phyloP scores from a whole-genome alignment of 1,140 invertebrate genomes.

The Drosophila bipectinata region DNA sequence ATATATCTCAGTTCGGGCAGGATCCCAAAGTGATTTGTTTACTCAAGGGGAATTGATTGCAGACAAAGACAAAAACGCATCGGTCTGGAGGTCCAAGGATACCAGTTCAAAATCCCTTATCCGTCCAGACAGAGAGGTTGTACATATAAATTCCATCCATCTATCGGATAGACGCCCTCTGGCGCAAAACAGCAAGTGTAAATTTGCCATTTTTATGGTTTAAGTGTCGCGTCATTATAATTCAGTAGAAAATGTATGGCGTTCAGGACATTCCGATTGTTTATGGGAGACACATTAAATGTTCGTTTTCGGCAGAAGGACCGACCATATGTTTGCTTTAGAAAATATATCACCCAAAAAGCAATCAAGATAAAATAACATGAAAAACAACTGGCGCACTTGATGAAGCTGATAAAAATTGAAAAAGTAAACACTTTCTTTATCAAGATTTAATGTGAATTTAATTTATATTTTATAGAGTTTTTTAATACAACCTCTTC shows the following conservation, averaged over 20 bases:
- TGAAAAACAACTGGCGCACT: conserved; percentile 20
- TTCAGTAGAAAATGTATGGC: conserved; percentile 38
- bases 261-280: conserved; percentile 26
- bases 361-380: conserved; percentile 32
- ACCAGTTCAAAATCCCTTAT: conserved; percentile 17
- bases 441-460: not conserved
- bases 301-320: conserved; percentile 9
- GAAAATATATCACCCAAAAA: conserved; percentile 32
- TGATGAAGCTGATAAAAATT: not conserved
- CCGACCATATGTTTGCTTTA: conserved; percentile 29
- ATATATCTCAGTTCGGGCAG: conserved; percentile 26
- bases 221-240: conserved; percentile 62
- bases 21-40: conserved; percentile 57
- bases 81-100: conserved; percentile 39
- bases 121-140: conserved; percentile 6
- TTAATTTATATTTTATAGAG: conserved; percentile 1
- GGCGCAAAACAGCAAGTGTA: conserved; percentile 26
- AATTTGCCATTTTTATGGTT: conserved; percentile 63
- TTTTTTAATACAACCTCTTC: conserved; percentile 12
- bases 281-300: conserved; percentile 46
- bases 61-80: conserved; percentile 27
- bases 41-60: conserved; percentile 65
- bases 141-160: conserved; percentile 42
- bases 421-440: not conserved
- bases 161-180: conserved; percentile 18